Conservation (phyloP, 1,140 invertebrate species). For the Zaprionus taronus region DNA sequence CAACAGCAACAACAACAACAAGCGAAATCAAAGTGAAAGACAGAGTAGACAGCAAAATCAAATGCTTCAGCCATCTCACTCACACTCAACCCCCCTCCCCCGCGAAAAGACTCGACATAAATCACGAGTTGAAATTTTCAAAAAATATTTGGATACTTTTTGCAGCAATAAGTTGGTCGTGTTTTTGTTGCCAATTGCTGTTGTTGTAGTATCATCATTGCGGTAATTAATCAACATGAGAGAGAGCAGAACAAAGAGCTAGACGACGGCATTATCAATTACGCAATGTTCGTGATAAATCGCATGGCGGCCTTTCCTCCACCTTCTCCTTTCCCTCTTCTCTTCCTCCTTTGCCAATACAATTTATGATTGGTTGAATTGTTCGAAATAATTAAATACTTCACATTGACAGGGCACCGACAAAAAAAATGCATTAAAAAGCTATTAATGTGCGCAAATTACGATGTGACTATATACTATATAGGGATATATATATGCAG, state of each 20-base stretch:
- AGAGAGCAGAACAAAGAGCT: constrained; percentile 47
- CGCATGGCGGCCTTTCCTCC: constrained; percentile 62
- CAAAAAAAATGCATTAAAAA: constrained; percentile 36
- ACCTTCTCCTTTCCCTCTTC: not conserved
- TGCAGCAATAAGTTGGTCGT: constrained; percentile 68
- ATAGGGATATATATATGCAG: not conserved
- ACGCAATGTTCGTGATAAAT: constrained; percentile 75
- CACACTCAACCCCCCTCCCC: not conserved
- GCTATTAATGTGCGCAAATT: constrained; percentile 49
- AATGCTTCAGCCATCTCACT: not conserved
- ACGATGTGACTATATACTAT: constrained; percentile 13
- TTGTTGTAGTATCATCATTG: constrained; percentile 67
- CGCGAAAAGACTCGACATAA: constrained; percentile 62
- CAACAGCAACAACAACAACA: constrained; percentile 6
- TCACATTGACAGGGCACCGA: constrained; percentile 30
- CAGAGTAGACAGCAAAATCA: constrained; percentile 18
- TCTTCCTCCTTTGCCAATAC: constrained; percentile 22
- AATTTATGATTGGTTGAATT: constrained; percentile 73
- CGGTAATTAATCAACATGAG: constrained; percentile 74
- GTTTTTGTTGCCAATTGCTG: constrained; percentile 42
- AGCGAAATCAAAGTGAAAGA: constrained; percentile 37
- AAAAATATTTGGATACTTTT: constrained; percentile 66
- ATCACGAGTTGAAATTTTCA: constrained; percentile 74
- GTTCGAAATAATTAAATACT: constrained; percentile 65
- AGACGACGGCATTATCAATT: constrained; percentile 78